Evolutionary conservation across 2,797 vertebrate genomes (phyloP).

Genomic region (Scarus forsteni): DNA sequence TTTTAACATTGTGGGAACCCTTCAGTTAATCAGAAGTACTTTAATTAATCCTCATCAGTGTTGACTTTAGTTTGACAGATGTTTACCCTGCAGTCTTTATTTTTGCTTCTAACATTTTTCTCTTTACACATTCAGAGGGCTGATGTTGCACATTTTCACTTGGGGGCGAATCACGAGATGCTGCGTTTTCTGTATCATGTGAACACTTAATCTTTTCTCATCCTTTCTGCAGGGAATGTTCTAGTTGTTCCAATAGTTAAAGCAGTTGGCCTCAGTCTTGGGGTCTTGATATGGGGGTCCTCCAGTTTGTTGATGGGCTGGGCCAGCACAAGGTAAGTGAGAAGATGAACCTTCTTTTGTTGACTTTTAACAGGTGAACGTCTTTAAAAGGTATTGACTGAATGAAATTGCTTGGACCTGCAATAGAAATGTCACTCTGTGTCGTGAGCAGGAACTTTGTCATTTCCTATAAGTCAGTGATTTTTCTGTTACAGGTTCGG

Average conservation of each 20-base stretch:
- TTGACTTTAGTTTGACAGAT: no score
- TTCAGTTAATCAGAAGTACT: no score
- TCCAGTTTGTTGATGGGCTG: conserved; percentile 91
- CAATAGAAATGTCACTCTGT: background rate
- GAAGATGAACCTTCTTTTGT: background rate
- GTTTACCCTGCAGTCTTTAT: no score
- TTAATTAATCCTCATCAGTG: no score
- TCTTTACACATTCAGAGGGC: no score
- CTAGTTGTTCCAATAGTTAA: conserved; percentile 90
- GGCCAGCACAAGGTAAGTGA: conserved; percentile 91
- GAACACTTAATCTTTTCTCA: background rate
- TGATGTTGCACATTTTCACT: no score
- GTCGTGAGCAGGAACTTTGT: background rate
- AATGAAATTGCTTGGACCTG: background rate
- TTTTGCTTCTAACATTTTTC: no score
- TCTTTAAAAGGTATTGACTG: background rate
- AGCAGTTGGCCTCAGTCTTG: conserved; percentile 91
- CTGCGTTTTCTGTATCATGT: background rate
- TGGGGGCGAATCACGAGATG: background rate
- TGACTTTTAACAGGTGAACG: background rate
- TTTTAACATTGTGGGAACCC: no score
- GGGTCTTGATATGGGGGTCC: conserved; percentile 92
- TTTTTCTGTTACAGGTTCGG: conserved; percentile 86
- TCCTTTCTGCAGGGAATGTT: conserved; percentile 85
- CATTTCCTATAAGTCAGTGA: background rate